Evolutionary conservation across 2,113 vertebrate genomes (phyloP), one percentile per base, ranked within the genome.

Genomic region (Chaetura pelagica): DNA sequence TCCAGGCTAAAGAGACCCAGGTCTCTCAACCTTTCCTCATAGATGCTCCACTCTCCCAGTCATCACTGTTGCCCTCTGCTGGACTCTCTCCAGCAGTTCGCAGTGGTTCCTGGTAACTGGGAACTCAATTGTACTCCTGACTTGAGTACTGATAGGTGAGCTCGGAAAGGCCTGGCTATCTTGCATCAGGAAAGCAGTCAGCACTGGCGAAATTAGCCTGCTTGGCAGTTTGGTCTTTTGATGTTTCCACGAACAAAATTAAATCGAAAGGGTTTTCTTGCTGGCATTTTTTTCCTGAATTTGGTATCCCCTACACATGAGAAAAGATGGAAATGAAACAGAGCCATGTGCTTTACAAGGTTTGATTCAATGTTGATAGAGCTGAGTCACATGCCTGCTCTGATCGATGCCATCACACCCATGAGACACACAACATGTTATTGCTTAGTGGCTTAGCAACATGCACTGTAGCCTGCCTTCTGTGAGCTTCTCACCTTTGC

Each of bases 371-470:
- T 26, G 62, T 78, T 86, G 72, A 79, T 64, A 91, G 62, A 64
- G 88, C 34, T 95, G 95, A 93, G 92, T 95, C 97, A 96, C 92
- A 76, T 84, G 74, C 95, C 52, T 96, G 48, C 97, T 93, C 92
- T 91, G 81, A 91, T 62, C 30, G 92, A 79, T 89, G 86, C 77
- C 90, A 84, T 96, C 93, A 76, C 91, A 91, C 69, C 69, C 81
- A 32, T 93, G 89, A 81, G 54, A 55, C 48, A 75, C 84, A 84
- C 19, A 88, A 79, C 82, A 61, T 91, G 80, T 96, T 90, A 90
- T 68, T 94, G 87, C 84, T 58, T 72, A 72, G 93, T 94, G 93
- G 87, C 91, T 93, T 94, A 96, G 97, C 84, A 96, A 89, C 96
- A 66, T 87, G 71, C 51, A 68, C 68, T 32, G 1, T 38, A 67